Evolutionary conservation across 2,797 vertebrate species (phyloP).

Genomic region (Furcifer pardalis): DNA sequence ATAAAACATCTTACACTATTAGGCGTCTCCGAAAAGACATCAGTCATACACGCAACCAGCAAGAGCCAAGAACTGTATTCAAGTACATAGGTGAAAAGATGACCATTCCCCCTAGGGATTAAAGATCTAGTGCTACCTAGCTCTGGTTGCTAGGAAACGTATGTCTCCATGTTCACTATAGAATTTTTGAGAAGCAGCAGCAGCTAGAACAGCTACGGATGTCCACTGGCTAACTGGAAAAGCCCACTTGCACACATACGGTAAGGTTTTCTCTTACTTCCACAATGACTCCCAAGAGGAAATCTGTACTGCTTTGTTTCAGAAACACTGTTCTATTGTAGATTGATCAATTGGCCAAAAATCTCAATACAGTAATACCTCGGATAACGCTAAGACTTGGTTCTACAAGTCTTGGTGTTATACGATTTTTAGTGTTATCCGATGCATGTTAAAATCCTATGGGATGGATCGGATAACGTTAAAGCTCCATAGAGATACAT

Average conservation of each 20-base stretch:
- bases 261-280: background rate
- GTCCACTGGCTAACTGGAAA: background rate
- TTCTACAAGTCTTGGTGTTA: too few relatives aligned
- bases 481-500: too few relatives aligned
- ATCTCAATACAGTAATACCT: too few relatives aligned
- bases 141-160: conserved; percentile 19
- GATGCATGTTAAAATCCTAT: too few relatives aligned
- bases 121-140: background rate
- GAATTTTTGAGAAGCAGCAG: conserved; percentile 10
- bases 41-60: background rate
- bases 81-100: background rate
- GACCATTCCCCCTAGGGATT: background rate
- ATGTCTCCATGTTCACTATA: background rate
- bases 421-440: too few relatives aligned
- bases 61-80: background rate
- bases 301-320: background rate
- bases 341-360: background rate
- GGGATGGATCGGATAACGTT: too few relatives aligned
- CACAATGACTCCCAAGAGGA: background rate
- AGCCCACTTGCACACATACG: too few relatives aligned
- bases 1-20: conserved; percentile 9
- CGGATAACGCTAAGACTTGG: too few relatives aligned
- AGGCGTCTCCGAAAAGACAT: conserved; percentile 6
- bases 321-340: background rate
- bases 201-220: conserved; percentile 3